phyloP scores from a whole-genome alignment of 2,888 invertebrate species.

The Drosophila differens region DNA sequence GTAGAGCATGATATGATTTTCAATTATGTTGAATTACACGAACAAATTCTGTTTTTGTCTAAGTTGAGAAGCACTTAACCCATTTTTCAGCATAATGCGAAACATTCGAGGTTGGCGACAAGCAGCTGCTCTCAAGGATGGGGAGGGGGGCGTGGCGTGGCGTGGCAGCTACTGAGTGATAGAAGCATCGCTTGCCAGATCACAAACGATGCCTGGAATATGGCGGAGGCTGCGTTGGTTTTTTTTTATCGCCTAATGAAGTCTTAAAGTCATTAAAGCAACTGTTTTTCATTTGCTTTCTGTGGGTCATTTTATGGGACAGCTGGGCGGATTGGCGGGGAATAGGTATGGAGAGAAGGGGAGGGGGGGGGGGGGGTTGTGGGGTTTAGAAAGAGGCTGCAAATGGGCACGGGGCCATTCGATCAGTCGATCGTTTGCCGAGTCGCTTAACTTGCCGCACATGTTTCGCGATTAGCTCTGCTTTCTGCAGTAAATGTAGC shows the following conservation, averaged over 20 bases:
- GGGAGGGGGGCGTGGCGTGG: neutral
- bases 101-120: slow-evolving; percentile 61
- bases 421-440: slow-evolving; percentile 31
- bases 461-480: slow-evolving; percentile 64
- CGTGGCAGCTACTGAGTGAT: neutral
- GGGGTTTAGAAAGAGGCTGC: neutral
- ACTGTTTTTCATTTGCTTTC: slow-evolving; percentile 56
- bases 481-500: slow-evolving; percentile 60
- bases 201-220: slow-evolving; percentile 17
- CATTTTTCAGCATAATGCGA: slow-evolving; percentile 74
- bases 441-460: slow-evolving; percentile 49
- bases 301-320: slow-evolving; percentile 66
- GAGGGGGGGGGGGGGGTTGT: neutral
- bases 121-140: slow-evolving; percentile 24
- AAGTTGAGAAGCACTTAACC: slow-evolving; percentile 77
- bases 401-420: slow-evolving; percentile 31
- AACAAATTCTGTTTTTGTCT: slow-evolving; percentile 36
- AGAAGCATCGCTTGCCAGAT: slow-evolving; percentile 18
- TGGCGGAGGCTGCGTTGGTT: neutral
- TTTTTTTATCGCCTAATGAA: slow-evolving; percentile 59
- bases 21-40: slow-evolving; percentile 17
- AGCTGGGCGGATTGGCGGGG: neutral
- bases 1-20: slow-evolving; percentile 8
- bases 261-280: slow-evolving; percentile 72
- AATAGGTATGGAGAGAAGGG: slow-evolving; percentile 5